Evolutionary conservation across 2,113 vertebrate species (phyloP), one percentile per base, ranked within the genome.

Genomic region (Leptosomus discolor): DNA sequence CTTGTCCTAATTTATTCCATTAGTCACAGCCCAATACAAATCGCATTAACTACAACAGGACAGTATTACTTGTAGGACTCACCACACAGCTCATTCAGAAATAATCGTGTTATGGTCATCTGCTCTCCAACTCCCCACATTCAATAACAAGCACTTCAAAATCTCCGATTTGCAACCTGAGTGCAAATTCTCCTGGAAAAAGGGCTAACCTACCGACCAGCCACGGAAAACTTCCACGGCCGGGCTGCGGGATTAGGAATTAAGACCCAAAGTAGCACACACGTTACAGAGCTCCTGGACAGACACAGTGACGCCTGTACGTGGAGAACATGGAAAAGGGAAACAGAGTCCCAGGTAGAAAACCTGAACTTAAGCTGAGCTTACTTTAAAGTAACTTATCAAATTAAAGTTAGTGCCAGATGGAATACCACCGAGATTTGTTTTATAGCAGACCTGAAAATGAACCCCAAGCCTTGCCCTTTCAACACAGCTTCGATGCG

Each of bases 1-100:
- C 53, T 80, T 95, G 97, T 89, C 97, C 98, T 98, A 97, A 98
- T 98, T 98, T 97, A 97, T 64, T 96, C 94, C 97, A 98, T 96
- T 90, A 98, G 95, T 96, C 94, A 97, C 80, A 94, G 94, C 75
- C 84, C 94, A 34, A 73, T 8, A 88, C 88, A 95, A 97, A 97
- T 91, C 78, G 36, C 43, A 96, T 94, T 92, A 96, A 37, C 54
- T 22, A 1, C 11, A 56, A 58, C 1, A 37, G 84, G 90, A 32
- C 63, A 46, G 76, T 9, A 46, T 48, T 14, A 78, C 61, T 67
- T 8, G 9, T 2, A 32, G 48, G 39, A 69, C 70, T 74, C 60
- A 3, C 51, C 51, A 36, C 32, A 26, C 67, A 27, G 58, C 86
- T 80, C 88, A 32, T 71, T 65, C 74, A 9, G 8, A 37, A 50